These are phyloP conservation scores for Sinocyclocheilus anshuiensis DNA, from an alignment of 2,113 vertebrate genomes.

Conservation along the genomic window DNA sequence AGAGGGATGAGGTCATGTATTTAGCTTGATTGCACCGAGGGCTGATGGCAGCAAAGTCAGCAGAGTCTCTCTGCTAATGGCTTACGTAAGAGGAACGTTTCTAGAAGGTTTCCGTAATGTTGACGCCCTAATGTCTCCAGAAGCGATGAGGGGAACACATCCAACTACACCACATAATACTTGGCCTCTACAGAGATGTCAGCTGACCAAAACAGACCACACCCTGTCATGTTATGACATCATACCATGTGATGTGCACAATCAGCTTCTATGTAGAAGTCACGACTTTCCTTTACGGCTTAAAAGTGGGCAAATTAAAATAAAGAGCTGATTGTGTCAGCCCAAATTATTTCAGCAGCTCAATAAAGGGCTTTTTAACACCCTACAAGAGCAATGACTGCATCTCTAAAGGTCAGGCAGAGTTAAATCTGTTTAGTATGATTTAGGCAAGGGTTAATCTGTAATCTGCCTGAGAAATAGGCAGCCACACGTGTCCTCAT, in stretches of 20 bases:
- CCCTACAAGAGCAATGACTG: neutral
- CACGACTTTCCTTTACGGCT: neutral
- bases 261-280: neutral
- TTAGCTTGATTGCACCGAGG: constrained; percentile 63
- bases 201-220: constrained; percentile 28
- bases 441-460: constrained; percentile 47
- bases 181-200: neutral
- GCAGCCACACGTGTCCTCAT: constrained; percentile 32
- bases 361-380: neutral
- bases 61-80: constrained; percentile 51
- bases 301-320: neutral
- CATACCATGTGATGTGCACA: neutral
- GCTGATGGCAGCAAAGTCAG: constrained; percentile 54
- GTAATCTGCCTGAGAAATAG: constrained; percentile 43
- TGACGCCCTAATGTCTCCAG: constrained; percentile 21
- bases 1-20: constrained; percentile 66
- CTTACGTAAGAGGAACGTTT: constrained; percentile 54
- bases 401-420: constrained; percentile 36
- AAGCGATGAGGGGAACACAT: constrained; percentile 22
- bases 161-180: constrained; percentile 26
- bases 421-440: constrained; percentile 43
- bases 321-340: neutral
- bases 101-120: constrained; percentile 46
- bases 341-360: neutral
- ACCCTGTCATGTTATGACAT: constrained; percentile 41